A percentile compares a stretch with the other conserved stretches of the same genome.
Conservation (phyloP, 1,140 invertebrate genomes). For the Nymphalis io region DNA sequence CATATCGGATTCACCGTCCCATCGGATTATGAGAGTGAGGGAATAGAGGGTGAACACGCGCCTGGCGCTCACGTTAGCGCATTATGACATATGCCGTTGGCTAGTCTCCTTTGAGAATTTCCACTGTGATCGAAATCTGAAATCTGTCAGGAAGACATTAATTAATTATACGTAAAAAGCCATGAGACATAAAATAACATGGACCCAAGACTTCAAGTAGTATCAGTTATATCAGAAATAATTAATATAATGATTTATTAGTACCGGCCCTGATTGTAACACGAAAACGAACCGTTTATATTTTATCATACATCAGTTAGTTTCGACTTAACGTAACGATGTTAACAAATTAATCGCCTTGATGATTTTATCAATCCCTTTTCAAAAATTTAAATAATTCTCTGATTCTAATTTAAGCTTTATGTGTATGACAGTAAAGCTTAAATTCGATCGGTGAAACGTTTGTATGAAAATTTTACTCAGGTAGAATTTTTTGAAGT, state of each 20-base stretch:
- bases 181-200: neutral
- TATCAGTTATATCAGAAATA: neutral
- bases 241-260: neutral
- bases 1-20: no score
- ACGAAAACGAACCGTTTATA: neutral
- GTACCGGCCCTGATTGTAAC: neutral
- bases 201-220: neutral
- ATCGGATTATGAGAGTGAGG: no score
- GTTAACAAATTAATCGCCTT: conserved; percentile 26
- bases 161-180: neutral
- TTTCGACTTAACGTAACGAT: conserved; percentile 12
- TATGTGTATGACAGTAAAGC: neutral
- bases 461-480: conserved; percentile 1
- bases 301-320: conserved; percentile 6
- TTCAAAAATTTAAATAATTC: neutral
- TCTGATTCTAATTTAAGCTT: neutral
- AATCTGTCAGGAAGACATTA: no score
- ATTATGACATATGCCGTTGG: no score
- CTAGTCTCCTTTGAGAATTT: no score
- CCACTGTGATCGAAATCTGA: no score
- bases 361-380: conserved; percentile 9
- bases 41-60: no score
- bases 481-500: conserved; percentile 18
- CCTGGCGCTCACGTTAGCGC: no score
- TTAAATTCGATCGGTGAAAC: neutral